phyloP scores from a whole-genome alignment of 2,888 invertebrate species.

The Abrostola triplasia region DNA sequence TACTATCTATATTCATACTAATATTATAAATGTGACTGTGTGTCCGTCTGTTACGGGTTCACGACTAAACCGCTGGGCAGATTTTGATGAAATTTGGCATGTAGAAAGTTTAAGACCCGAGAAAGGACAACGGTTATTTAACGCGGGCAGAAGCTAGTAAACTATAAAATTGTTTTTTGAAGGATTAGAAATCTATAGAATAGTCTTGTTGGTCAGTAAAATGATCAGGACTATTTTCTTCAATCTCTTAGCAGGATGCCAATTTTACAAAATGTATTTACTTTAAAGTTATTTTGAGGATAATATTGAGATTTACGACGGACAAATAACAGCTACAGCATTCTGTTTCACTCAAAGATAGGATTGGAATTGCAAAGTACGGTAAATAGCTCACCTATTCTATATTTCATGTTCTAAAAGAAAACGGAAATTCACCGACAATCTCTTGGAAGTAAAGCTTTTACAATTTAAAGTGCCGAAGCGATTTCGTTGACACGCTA shows the following conservation, averaged over 20 bases:
- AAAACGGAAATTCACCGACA: conserved; percentile 39
- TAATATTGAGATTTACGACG: not conserved
- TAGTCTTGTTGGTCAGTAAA: too few species aligned
- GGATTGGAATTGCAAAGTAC: not conserved
- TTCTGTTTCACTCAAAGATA: conserved; percentile 1
- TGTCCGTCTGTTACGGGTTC: too few species aligned
- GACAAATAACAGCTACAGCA: not conserved
- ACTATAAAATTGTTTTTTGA: too few species aligned
- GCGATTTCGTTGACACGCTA: conserved; percentile 47
- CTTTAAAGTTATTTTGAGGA: not conserved
- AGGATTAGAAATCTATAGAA: not conserved
- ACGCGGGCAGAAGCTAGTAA: too few species aligned
- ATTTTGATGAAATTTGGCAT: too few species aligned
- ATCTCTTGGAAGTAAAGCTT: conserved; percentile 43
- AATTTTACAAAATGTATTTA: not conserved
- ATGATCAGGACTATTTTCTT: too few species aligned
- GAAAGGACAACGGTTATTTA: too few species aligned
- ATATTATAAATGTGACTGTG: too few species aligned
- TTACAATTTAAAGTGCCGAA: conserved; percentile 50
- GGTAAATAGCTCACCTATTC: conserved; percentile 18
- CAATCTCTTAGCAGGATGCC: too few species aligned
- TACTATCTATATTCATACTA: too few species aligned
- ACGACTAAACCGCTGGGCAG: too few species aligned
- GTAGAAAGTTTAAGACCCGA: too few species aligned
- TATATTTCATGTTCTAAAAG: conserved; percentile 33